Base-by-base conservation (phyloP, 2,113 vertebrate genomes). In the Micronisus gabar region DNA sequence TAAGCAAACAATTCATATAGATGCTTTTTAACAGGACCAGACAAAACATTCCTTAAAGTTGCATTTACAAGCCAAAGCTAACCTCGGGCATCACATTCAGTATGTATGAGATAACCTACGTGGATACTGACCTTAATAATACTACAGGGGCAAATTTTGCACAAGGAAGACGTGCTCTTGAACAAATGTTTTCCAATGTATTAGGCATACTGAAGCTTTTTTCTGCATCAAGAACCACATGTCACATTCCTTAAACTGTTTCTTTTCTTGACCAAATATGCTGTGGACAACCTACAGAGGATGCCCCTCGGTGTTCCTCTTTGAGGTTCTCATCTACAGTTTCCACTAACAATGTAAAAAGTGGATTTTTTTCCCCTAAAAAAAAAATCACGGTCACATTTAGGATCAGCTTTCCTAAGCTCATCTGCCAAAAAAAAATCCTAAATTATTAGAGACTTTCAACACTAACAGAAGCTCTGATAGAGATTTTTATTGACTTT, bases 171-270 rank as follows among this genome's bases (percentile, higher is more conserved):
- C 10, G 0, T 55, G 70, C 58, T 93, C 78, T 85, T 56, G 25
- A 90, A 87, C 86, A 95, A 97, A 93, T 88, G 29, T 90, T 88
- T 97, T 95, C 94, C 94, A 94, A 85, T 70, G 22, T 96, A 90
- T 95, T 96, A 96, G 62, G 78, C 94, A 95, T 0, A 89, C 20
- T n/a, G 84, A 81, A 91, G 81, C 70, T 62, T 93, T 96, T 73
- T 97, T 96, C 95, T 95, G 91, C 95, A 95, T 90, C 94, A 86
- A 68, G 94, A 90, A 90, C 81, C 7, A 1, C 70, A 87, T 0
- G 62, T 93, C 95, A 89, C 58, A 48, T 94, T 82, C 66, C 89
- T 91, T 89, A 87, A 87, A 62, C 30, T 41, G 58, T 6, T 95
- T 81, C n/a, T 78, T 88, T 92, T 85, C 85, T 90, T 85, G 48